Evolutionary conservation across 23 tunicate genomes (phyloP).

Genomic region (Diplosoma virens): DNA sequence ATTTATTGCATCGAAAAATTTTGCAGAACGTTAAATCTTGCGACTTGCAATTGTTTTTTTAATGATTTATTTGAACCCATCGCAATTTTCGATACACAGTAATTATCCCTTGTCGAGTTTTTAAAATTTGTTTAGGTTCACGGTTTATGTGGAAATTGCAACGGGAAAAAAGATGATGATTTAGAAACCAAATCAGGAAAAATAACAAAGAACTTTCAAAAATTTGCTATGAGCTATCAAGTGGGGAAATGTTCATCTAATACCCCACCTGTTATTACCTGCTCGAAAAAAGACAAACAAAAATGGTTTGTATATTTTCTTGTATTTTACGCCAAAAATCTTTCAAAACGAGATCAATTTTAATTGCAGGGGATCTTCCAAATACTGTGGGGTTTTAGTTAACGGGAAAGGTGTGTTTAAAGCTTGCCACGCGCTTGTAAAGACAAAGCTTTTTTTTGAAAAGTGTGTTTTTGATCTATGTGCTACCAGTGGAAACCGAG

Average conservation of each 20-base stretch:
- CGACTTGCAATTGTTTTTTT: too few relatives aligned
- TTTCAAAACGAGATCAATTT: too few relatives aligned
- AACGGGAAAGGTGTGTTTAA: slow-evolving; percentile 38
- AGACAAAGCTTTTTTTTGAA: slow-evolving; percentile 30
- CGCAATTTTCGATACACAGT: too few relatives aligned
- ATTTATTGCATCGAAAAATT: too few relatives aligned
- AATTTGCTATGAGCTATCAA: slow-evolving; percentile 49
- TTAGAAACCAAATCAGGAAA: slow-evolving; percentile 34
- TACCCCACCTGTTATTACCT: slow-evolving; percentile 20
- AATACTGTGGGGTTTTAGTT: slow-evolving; percentile 49
- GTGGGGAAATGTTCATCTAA: slow-evolving; percentile 29
- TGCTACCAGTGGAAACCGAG: slow-evolving; percentile 63
- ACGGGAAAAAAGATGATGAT: slow-evolving; percentile 67
- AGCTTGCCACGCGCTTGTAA: slow-evolving; percentile 35
- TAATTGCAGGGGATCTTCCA: slow-evolving; percentile 35
- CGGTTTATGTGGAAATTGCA: slow-evolving; percentile 83
- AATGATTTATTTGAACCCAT: too few relatives aligned
- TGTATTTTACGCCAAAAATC: not conserved
- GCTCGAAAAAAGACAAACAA: slow-evolving; percentile 30
- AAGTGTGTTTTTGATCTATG: slow-evolving; percentile 78
- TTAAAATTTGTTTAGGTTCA: slow-evolving; percentile 63
- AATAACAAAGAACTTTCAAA: slow-evolving; percentile 12
- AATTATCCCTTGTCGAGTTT: too few relatives aligned
- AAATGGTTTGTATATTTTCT: slow-evolving; percentile 38
- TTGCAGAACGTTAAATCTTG: too few relatives aligned